Evolutionary conservation across 2,888 invertebrate genomes (phyloP).

Genomic region (Sinhomidia bicolor): DNA sequence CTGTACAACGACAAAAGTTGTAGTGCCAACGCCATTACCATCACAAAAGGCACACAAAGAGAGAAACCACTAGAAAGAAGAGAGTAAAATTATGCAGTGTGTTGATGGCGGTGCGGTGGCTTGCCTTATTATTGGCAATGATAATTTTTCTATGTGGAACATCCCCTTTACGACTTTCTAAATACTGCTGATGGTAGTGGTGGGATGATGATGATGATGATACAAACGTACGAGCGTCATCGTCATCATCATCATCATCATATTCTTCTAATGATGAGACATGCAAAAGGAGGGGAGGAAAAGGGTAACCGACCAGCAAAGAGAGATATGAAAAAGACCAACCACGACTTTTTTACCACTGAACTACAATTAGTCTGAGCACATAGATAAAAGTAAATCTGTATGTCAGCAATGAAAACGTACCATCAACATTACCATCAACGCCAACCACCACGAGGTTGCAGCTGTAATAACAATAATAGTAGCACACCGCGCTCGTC

Average conservation of each 20-base stretch:
- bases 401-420: constrained; percentile 61
- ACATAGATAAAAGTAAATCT: constrained; percentile 55
- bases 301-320: constrained; percentile 40
- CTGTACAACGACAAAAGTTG: neutral
- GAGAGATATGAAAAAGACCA: neutral
- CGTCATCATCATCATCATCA: neutral
- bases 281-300: neutral
- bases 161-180: constrained; percentile 51
- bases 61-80: neutral
- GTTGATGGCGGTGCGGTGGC: neutral
- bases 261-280: neutral
- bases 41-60: neutral
- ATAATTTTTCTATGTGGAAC: constrained; percentile 46
- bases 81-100: constrained; percentile 3
- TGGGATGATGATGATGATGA: neutral
- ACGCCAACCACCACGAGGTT: constrained; percentile 27
- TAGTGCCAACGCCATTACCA: neutral
- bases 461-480: constrained; percentile 42
- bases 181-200: constrained; percentile 26
- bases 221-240: neutral
- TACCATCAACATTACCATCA: constrained; percentile 19
- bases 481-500: constrained; percentile 33
- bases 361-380: constrained; percentile 53
- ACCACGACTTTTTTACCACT: constrained; percentile 58
- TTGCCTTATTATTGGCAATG: constrained; percentile 39